Evolutionary conservation across 2,113 vertebrate genomes (phyloP).

Genomic region (Chloropsis cyanopogon): DNA sequence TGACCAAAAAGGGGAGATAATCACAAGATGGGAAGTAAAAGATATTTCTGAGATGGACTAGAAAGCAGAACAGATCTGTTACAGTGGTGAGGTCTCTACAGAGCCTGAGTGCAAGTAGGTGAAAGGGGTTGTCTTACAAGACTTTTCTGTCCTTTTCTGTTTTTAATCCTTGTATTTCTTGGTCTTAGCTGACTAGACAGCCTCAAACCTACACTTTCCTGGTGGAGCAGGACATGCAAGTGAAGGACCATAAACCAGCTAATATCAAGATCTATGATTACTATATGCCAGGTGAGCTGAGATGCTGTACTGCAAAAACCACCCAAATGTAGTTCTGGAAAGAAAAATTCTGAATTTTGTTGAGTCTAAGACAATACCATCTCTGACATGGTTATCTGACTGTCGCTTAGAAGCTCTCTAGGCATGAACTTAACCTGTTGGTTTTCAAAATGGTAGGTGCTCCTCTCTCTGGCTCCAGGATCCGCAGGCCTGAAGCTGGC

Average conservation of each 20-base stretch:
- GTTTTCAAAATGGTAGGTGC: not conserved
- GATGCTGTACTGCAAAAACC: not conserved
- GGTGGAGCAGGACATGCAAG: constrained; percentile 44
- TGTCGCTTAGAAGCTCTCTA: not conserved
- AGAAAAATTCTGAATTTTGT: not conserved
- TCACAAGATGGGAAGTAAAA: not conserved
- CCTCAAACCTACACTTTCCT: constrained; percentile 38
- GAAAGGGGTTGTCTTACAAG: not conserved
- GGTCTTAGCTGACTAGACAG: constrained; percentile 42
- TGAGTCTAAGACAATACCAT: not conserved
- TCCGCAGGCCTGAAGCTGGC: not conserved
- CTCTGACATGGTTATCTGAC: not conserved
- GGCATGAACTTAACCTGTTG: not conserved
- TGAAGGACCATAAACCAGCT: constrained; percentile 77
- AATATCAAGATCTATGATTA: constrained; percentile 81
- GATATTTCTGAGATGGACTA: not conserved
- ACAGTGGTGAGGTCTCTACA: not conserved
- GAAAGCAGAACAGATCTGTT: not conserved
- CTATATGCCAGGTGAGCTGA: constrained; percentile 79
- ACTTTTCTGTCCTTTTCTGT: not conserved
- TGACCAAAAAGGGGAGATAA: not conserved
- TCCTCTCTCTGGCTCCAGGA: not conserved
- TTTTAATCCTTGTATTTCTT: not conserved
- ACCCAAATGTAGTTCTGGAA: not conserved
- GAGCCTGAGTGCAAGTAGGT: not conserved